A percentile compares a stretch with the other conserved stretches of the same genome.
Evolutionary conservation across 2,113 vertebrate species (phyloP).

Genomic region (Notothenia rossii): DNA sequence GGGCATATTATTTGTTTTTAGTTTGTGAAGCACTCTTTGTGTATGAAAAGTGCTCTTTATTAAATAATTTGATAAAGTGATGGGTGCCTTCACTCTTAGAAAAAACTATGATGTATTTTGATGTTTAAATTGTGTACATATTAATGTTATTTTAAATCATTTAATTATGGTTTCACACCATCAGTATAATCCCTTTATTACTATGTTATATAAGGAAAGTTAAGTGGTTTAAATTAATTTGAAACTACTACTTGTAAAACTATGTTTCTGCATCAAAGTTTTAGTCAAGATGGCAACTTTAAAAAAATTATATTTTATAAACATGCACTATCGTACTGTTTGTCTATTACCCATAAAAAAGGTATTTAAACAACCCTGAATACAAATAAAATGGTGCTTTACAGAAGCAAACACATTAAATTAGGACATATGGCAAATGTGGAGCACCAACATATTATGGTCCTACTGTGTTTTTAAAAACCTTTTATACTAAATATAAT

Average conservation of each 20-base stretch:
- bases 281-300: neutral
- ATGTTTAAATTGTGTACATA: too few relatives aligned
- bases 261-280: neutral
- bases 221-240: neutral
- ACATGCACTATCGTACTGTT: neutral
- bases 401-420: neutral
- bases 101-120: too few relatives aligned
- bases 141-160: too few relatives aligned
- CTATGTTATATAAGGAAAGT: too few relatives aligned
- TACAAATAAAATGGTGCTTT: neutral
- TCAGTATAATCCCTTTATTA: too few relatives aligned
- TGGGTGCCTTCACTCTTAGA: too few relatives aligned
- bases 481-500: slow-evolving; percentile 33
- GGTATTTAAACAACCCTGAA: neutral
- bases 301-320: too few relatives aligned
- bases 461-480: neutral
- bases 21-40: too few relatives aligned
- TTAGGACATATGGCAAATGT: slow-evolving; percentile 10
- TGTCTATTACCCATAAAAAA: neutral
- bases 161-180: too few relatives aligned
- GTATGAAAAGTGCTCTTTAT: too few relatives aligned
- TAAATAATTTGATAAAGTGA: too few relatives aligned
- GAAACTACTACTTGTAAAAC: neutral
- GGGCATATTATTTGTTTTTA: too few relatives aligned
- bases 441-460: neutral